Evolutionary conservation across 2,797 vertebrate genomes (phyloP), one percentile per base, ranked within the genome.

Genomic region (Ptychadena robeensis): DNA sequence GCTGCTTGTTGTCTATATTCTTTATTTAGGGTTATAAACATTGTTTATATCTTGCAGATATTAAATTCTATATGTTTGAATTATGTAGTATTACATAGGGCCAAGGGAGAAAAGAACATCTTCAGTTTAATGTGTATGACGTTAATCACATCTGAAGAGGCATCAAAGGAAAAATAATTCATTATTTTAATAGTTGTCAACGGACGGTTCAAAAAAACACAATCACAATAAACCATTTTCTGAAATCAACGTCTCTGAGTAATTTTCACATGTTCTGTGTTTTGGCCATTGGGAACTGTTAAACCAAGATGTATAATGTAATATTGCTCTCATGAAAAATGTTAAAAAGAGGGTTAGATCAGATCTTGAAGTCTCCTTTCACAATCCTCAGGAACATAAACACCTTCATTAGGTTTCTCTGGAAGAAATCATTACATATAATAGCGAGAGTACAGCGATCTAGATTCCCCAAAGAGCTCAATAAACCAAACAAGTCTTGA

Each of bases 381-480:
- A 84, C 48, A 70, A 70, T 74, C 71, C 63, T 69, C 30, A 67
- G 74, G 64, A 80, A 70, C 71, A 75, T 84, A 75, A 84, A 75
- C 70, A 64, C 77, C 44, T 80, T 84, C 82, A 84, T 80, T 84
- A 80, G 65, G 77, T 0, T 0, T 37, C 25, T 83, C 34, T 0
- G 0, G 25, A 86, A 87, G 67, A 68, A 73, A 78, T 74, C 0
- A 0, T 68, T 73, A 70, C 31, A 74, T 73, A 27, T 27, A 11
- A 0, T 10, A 73, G 38, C 14, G 69, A 73, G 35, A 44, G 0
- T 28, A 27, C 30, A 82, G 72, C 6, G 64, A 38, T 1, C 32
- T 18, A 86, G 86, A 80, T 73, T 38, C 18, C 61, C 75, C 0
- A 59, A 44, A 72, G 40, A 85, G 31, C 82, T 8, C 0, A 7